Percentiles rank a stretch among this genome's conserved stretches.
Conservation (phyloP, 2,797 vertebrate genomes). For the Manis javanica region DNA sequence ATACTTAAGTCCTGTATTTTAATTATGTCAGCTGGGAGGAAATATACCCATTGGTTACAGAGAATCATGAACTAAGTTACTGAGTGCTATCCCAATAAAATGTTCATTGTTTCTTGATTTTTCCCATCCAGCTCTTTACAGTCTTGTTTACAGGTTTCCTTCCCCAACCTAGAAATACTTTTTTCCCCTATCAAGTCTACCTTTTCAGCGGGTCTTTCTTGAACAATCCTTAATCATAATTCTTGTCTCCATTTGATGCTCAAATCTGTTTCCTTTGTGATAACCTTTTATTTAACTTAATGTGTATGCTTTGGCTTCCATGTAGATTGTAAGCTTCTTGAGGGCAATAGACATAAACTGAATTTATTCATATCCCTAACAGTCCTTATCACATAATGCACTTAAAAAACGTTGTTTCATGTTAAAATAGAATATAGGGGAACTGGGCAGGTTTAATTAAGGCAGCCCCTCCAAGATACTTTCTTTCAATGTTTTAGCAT, state of each 20-base stretch:
- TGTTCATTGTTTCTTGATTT: slow-evolving; percentile 1
- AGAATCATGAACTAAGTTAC: not conserved
- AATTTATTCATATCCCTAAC: not conserved
- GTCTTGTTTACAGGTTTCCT: not conserved
- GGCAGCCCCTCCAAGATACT: not conserved
- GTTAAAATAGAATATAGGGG: not conserved
- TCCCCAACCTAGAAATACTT: not conserved
- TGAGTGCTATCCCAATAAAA: not conserved
- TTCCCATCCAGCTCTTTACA: not conserved
- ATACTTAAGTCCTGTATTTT: not conserved
- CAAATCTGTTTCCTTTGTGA: not conserved
- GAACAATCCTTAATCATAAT: not conserved
- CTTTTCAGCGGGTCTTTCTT: slow-evolving; percentile 19
- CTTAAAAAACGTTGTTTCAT: not conserved
- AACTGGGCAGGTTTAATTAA: not conserved
- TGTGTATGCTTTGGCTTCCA: not conserved
- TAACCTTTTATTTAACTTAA: slow-evolving; percentile 13
- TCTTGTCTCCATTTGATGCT: not conserved
- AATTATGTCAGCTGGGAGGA: not conserved
- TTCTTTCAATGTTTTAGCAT: not conserved
- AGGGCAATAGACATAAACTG: not conserved
- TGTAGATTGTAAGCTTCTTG: not conserved
- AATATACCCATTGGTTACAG: not conserved
- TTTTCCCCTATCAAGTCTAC: not conserved
- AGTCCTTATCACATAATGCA: not conserved